Conservation (phyloP, 2,888 invertebrate species). For the Mystacides longicornis region DNA sequence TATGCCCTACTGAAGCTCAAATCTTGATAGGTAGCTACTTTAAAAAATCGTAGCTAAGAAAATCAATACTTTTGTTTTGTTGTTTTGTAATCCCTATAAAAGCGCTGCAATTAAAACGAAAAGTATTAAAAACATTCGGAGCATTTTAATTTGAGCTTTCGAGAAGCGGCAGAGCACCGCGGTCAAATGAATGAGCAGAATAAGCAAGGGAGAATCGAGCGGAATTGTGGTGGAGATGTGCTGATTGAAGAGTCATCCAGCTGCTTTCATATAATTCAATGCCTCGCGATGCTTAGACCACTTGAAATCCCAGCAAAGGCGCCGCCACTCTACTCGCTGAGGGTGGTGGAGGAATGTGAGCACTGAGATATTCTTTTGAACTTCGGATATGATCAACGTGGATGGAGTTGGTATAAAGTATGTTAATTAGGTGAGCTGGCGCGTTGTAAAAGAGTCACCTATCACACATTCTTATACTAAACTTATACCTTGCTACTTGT, state of each 20-base stretch:
- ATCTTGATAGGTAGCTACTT: no score
- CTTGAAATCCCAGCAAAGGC: conserved; percentile 22
- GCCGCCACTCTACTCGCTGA: conserved; percentile 11
- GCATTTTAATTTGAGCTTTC: conserved; percentile 10
- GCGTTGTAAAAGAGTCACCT: no score
- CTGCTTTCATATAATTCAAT: conserved; percentile 17
- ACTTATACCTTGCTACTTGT: no score
- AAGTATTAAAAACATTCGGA: background rate
- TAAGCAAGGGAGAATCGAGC: background rate
- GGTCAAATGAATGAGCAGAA: conserved; percentile 11
- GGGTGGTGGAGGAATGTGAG: background rate
- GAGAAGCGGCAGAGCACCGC: conserved; percentile 6
- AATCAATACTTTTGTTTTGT: no score
- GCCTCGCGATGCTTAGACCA: conserved; percentile 15
- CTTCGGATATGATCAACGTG: no score
- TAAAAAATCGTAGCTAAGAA: no score
- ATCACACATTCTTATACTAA: no score
- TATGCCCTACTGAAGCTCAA: no score
- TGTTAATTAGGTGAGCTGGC: no score
- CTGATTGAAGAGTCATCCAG: conserved; percentile 7
- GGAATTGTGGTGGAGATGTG: conserved; percentile 5
- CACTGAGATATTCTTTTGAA: no score
- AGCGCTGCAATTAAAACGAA: conserved; percentile 7
- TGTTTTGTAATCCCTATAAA: conserved; percentile 14
- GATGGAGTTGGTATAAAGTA: no score